phyloP scores from a whole-genome alignment of 92 coral and sea anemone genomes.

The Pocillopora meandrina region DNA sequence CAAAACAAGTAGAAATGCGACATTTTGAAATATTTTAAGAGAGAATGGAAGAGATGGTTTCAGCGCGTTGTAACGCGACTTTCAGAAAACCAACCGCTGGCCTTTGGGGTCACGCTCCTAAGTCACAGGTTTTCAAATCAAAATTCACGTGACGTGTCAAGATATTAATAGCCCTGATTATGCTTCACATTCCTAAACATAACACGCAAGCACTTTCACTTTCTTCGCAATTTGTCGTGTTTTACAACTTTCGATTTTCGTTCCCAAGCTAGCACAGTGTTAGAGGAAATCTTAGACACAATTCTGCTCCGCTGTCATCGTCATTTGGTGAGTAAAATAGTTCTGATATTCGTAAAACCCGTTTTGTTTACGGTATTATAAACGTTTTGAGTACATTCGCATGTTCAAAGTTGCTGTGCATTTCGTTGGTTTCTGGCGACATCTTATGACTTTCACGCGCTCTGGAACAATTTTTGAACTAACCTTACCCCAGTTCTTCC shows the following conservation, averaged over 20 bases:
- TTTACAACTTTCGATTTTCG: not conserved
- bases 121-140: not conserved
- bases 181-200: slow-evolving; percentile 7
- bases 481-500: not conserved
- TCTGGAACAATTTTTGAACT: not conserved
- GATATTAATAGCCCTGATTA: slow-evolving; percentile 11
- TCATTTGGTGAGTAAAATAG: slow-evolving; percentile 1
- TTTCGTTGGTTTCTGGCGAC: not conserved
- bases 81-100: not conserved
- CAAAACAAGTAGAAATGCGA: not conserved
- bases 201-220: not conserved
- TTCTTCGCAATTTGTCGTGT: not conserved
- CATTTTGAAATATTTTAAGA: not conserved
- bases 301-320: not conserved
- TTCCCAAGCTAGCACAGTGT: not conserved
- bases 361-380: slow-evolving; percentile 7
- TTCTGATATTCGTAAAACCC: not conserved
- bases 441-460: not conserved
- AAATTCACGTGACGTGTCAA: slow-evolving; percentile 22
- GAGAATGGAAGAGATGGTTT: not conserved
- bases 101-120: not conserved
- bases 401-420: not conserved
- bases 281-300: not conserved
- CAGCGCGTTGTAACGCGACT: not conserved
- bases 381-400: not conserved